These are phyloP conservation scores for Myodes glareolus DNA, from an alignment of 2,113 vertebrate genomes.

Conservation along the genomic window DNA sequence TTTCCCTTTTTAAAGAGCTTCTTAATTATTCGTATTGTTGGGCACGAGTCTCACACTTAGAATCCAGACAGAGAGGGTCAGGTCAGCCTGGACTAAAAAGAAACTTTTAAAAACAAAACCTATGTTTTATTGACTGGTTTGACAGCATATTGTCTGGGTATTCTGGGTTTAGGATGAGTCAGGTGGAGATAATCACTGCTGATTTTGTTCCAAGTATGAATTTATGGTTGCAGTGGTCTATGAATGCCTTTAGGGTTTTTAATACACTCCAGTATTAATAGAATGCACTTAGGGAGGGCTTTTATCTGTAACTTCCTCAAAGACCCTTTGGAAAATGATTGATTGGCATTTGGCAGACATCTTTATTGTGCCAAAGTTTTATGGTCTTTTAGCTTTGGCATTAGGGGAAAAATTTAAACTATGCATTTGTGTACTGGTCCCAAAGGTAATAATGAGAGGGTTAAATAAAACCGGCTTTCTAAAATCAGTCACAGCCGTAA, in stretches of 20 bases:
- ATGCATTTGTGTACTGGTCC: conserved; percentile 56
- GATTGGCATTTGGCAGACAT: conserved; percentile 59
- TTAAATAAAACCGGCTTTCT: conserved; percentile 70
- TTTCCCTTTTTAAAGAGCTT: not conserved
- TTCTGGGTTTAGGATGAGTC: not conserved
- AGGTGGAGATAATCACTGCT: not conserved
- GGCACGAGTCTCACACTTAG: not conserved
- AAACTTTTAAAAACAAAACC: not conserved
- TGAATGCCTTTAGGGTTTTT: not conserved
- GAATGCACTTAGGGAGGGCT: conserved; percentile 47
- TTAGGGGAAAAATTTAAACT: conserved; percentile 47
- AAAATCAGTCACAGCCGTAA: conserved; percentile 48
- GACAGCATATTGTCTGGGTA: not conserved
- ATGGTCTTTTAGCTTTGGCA: conserved; percentile 39
- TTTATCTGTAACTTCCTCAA: conserved; percentile 42
- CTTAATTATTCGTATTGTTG: not conserved
- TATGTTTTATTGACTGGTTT: not conserved
- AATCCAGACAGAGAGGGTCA: not conserved
- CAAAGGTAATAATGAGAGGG: conserved; percentile 60
- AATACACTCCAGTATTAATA: conserved; percentile 18
- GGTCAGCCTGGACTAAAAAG: not conserved
- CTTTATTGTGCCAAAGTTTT: conserved; percentile 51
- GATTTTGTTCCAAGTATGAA: conserved; percentile 2
- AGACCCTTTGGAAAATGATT: conserved; percentile 60
- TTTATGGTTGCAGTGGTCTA: conserved; percentile 4